These are phyloP conservation scores for Callosobruchus maculatus DNA, from an alignment of 2,888 invertebrate species.

Conservation along the genomic window DNA sequence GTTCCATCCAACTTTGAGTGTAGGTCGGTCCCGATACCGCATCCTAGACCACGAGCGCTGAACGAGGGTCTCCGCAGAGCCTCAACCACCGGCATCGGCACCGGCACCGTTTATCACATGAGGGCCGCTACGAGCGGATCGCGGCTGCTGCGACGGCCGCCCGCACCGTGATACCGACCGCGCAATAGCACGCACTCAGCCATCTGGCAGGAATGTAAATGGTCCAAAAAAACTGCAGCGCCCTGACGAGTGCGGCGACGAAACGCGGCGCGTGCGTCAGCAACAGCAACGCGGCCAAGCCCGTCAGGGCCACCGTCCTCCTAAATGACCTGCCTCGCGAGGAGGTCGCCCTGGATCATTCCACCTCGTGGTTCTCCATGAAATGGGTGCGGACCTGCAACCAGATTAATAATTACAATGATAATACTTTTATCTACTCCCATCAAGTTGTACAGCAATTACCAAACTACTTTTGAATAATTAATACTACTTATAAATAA, in stretches of 20 bases:
- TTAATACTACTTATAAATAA: too few relatives aligned
- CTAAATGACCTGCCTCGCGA: constrained; percentile 33
- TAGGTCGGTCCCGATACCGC: background rate
- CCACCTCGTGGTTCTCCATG: constrained; percentile 59
- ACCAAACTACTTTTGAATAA: too few relatives aligned
- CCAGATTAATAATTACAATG: background rate
- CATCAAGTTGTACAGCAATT: too few relatives aligned
- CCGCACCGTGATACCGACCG: background rate
- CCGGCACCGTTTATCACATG: background rate
- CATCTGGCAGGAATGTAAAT: constrained; percentile 20
- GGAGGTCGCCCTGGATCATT: constrained; percentile 59
- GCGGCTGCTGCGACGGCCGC: background rate
- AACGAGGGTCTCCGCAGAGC: background rate
- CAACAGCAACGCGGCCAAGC: constrained; percentile 30
- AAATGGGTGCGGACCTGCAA: constrained; percentile 57
- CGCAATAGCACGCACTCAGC: constrained; percentile 12
- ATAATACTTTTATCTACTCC: too few relatives aligned
- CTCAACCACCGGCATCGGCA: too few relatives aligned
- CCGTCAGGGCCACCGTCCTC: constrained; percentile 22
- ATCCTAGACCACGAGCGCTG: background rate
- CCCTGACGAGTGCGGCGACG: constrained; percentile 17
- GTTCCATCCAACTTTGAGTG: background rate
- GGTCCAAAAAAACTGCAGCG: constrained; percentile 34
- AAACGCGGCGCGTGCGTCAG: constrained; percentile 27
- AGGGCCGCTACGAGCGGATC: background rate